Base-by-base conservation (phyloP, 2,113 vertebrate genomes). In the Misgurnus mizolepis region DNA sequence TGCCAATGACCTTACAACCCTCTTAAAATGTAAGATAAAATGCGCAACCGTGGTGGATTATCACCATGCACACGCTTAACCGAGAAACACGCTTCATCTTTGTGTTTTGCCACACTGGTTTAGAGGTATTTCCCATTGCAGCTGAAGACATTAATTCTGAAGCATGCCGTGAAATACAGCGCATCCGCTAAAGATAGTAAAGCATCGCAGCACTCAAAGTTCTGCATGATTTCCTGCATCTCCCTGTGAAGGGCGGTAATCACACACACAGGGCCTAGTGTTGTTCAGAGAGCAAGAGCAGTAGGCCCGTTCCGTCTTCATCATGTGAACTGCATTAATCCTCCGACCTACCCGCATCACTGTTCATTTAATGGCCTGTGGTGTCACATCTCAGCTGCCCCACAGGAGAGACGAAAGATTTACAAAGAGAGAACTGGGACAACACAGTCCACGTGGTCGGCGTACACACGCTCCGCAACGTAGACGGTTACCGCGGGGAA, bases 361-460 rank as follows among this genome's bases (percentile, higher is more conserved):
- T 88, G 88, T 90, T 90, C 87, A 87, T 90, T 85, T 89, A 85
- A 85, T 41, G 81, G 87, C 82, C 86, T 86, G 88, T 83, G 84
- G 89, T 82, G 87, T 88, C 87, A 83, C 84, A 86, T 85, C 76
- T 85, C 87, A 83, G 80, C 87, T 86, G 87, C 84, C 50, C 43
- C 64, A 85, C 79, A 84, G 83, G 71, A 72, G 86, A 80, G 88
- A 66, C 53, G 3, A 11, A 40, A 56, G 47, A 11, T 10, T 22
- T 7, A 27, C 6, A 17, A 22, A 60, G 40, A 67, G 45, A 73
- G 58, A 76, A n/a, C n/a, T 58, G 41, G 58, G 40, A 55, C 27
- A 40, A 65, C 86, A 82, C 83, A 84, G 83, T 64, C 22, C 82
- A 82, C 50, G 60, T 73, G 88, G 87, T 87, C 88, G 79, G 85